phyloP scores from a whole-genome alignment of 2,113 vertebrate species.

The Mesocricetus auratus region DNA sequence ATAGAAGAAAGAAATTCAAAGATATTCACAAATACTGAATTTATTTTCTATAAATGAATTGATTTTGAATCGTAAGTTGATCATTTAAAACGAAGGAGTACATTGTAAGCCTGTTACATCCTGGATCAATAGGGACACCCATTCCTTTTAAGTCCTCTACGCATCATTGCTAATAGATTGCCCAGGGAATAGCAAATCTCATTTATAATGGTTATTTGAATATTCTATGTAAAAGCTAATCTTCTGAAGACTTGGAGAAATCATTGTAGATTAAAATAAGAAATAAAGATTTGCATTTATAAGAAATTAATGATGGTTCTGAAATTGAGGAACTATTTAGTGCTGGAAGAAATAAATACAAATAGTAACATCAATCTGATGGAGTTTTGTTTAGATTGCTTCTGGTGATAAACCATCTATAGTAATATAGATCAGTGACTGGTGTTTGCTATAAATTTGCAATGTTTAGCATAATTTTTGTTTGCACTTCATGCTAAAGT shows the following conservation, averaged over 20 bases:
- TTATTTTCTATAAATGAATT: conserved; percentile 30
- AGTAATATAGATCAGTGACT: conserved; percentile 83
- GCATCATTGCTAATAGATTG: conserved; percentile 66
- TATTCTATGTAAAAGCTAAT: conserved; percentile 82
- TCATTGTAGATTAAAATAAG: conserved; percentile 81
- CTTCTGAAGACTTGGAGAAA: conserved; percentile 76
- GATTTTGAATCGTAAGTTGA: conserved; percentile 49
- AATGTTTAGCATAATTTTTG: conserved; percentile 84
- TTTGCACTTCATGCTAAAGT: conserved; percentile 78
- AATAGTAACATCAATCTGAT: conserved; percentile 81
- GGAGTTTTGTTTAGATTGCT: conserved; percentile 83
- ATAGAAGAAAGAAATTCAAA: conserved; percentile 34
- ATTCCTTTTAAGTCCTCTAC: conserved; percentile 75
- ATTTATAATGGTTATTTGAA: conserved; percentile 82
- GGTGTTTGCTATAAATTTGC: conserved; percentile 82
- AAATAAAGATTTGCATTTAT: conserved; percentile 81
- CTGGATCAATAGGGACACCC: conserved; percentile 71
- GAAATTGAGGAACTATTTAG: conserved; percentile 80
- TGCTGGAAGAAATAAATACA: conserved; percentile 82
- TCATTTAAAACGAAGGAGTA: conserved; percentile 55
- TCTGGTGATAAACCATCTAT: conserved; percentile 83
- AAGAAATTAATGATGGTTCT: conserved; percentile 82
- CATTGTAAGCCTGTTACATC: conserved; percentile 54
- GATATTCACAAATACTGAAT: neutral
- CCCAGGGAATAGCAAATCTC: conserved; percentile 75